Base-by-base conservation (phyloP, 2,888 invertebrate species). In the Tenthredo distinguenda region DNA sequence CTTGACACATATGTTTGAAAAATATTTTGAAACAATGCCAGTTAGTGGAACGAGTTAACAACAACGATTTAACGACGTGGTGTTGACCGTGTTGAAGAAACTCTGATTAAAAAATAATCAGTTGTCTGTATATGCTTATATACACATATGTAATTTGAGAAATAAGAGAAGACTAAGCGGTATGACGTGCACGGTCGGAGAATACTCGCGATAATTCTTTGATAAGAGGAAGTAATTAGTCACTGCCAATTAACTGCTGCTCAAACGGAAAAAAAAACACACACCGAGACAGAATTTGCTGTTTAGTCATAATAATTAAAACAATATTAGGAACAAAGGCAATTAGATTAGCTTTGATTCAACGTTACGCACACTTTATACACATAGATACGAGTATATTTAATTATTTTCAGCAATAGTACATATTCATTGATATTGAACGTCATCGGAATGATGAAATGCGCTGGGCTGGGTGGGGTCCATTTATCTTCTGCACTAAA, bases 171-270 rank as follows among this genome's bases (percentile, higher is more conserved):
- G 62, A 31, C 50, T 12, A 34, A 68, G 65, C 83, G 40, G 43
- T 68, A 43, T 83, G 83, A 83, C 83, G 83, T 83, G 10, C 83
- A 40, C 68, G 83, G 43, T 65, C 40, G 62, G 81, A 58, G 15
- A 37, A 62, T 21, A 90, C 86, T 88, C 86, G 86, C 84, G 90
- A 91, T 90, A 91, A 83, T 89, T 90, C 86, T 81, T 86, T 88
- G 92, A 92, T 92, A 92, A 91, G 89, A 88, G 89, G 88, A 88
- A 88, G 92, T 91, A 93, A 93, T 93, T 93, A 93, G 93, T 93
- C 93, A 93, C 92, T 93, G 93, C 92, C 93, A 93, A 93, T 93
- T 93, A 93, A 93, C 92, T 92, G 91, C 91, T 92, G 92, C 92
- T 92, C 91, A 92, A 92, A 92, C 92, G 92, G 92, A 92, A 93